Conservation (phyloP, 2,797 vertebrate genomes). For the Tympanoctomys barrerae region DNA sequence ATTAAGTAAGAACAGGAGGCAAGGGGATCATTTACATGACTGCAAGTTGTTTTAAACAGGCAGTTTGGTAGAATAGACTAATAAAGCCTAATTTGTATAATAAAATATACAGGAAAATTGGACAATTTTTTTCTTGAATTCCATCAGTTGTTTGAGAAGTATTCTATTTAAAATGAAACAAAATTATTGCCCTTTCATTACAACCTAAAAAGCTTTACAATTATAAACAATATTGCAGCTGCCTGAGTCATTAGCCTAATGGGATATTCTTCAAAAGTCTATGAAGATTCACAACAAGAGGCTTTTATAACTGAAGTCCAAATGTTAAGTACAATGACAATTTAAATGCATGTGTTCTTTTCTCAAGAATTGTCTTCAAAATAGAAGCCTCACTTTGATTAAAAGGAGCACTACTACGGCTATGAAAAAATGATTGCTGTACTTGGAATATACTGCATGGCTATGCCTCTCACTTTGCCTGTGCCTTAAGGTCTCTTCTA, state of each 20-base stretch:
- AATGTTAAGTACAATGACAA: slow-evolving; percentile 81
- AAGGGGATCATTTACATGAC: slow-evolving; percentile 19
- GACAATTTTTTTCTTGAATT: slow-evolving; percentile 75
- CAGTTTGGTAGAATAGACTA: slow-evolving; percentile 72
- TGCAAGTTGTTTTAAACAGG: slow-evolving; percentile 55
- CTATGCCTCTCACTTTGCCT: background rate
- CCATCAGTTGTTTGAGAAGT: slow-evolving; percentile 77
- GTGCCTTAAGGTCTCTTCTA: background rate
- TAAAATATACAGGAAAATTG: slow-evolving; percentile 75
- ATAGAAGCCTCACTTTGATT: slow-evolving; percentile 74
- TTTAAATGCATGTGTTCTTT: slow-evolving; percentile 69
- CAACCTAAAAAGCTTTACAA: slow-evolving; percentile 82
- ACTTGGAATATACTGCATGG: background rate
- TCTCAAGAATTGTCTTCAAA: slow-evolving; percentile 75
- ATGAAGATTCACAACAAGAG: slow-evolving; percentile 75
- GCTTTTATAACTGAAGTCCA: slow-evolving; percentile 82
- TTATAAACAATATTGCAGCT: slow-evolving; percentile 85
- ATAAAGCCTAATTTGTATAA: slow-evolving; percentile 70
- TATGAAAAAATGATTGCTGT: slow-evolving; percentile 44
- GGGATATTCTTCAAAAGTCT: slow-evolving; percentile 86
- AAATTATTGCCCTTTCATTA: slow-evolving; percentile 84
- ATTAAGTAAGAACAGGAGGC: background rate
- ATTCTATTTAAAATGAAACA: slow-evolving; percentile 79
- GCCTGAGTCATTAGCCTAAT: slow-evolving; percentile 84
- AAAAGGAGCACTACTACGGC: slow-evolving; percentile 60